Evolutionary conservation across 2,888 invertebrate genomes (phyloP).

Genomic region (Lasioglossum malachurum): DNA sequence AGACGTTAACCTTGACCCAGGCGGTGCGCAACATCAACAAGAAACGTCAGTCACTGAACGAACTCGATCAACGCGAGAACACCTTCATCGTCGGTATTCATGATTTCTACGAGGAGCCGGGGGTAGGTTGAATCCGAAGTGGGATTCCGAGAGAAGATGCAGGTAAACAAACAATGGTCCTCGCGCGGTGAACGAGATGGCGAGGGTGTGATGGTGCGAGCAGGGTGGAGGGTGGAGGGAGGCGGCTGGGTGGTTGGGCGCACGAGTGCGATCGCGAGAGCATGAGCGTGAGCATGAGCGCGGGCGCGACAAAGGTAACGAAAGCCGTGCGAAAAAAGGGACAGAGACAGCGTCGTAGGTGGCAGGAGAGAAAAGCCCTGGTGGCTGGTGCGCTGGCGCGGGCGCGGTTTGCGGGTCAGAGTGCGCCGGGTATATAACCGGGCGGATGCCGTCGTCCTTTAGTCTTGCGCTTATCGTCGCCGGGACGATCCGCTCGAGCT

Average conservation of each 20-base stretch:
- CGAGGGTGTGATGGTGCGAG: constrained; percentile 24
- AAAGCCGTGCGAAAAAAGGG: constrained; percentile 54
- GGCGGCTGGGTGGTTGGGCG: not conserved
- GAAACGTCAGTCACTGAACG: not conserved
- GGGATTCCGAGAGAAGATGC: constrained; percentile 52
- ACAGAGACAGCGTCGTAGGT: constrained; percentile 62
- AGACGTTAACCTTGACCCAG: constrained; percentile 9
- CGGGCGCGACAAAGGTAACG: constrained; percentile 48
- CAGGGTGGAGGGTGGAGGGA: not conserved
- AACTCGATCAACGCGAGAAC: not conserved
- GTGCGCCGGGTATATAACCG: constrained; percentile 84
- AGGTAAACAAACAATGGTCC: constrained; percentile 62
- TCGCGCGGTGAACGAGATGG: constrained; percentile 44
- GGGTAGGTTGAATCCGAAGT: constrained; percentile 3
- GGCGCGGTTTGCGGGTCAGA: constrained; percentile 84
- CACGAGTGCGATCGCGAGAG: not conserved
- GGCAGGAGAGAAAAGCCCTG: constrained; percentile 67
- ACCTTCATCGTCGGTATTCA: constrained; percentile 11
- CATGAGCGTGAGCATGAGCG: constrained; percentile 14
- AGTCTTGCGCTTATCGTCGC: constrained; percentile 82
- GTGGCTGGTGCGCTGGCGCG: constrained; percentile 79
- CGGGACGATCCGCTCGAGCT: constrained; percentile 69
- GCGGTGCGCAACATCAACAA: not conserved
- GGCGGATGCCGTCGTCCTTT: constrained; percentile 83
- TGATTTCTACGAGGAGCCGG: not conserved